Evolutionary conservation across 2,797 vertebrate species (phyloP), one percentile per base, ranked within the genome.

Genomic region (Fundulus diaphanus): DNA sequence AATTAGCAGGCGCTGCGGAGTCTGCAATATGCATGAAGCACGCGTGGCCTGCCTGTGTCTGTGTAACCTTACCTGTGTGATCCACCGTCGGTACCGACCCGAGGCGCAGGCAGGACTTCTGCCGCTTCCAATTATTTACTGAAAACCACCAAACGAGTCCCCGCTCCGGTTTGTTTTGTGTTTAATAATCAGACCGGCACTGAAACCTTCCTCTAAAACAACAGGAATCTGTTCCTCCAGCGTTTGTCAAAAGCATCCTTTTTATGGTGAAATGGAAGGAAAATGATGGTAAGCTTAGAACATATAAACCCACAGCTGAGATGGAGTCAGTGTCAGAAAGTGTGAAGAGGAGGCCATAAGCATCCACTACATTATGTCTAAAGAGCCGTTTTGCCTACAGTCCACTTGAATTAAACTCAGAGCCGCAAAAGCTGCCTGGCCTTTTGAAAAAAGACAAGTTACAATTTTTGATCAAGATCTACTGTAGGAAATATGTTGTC

Each of bases 1-100:
- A 90, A 87, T 87, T 87, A 89, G 84, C 74, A 81, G 79, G 79
- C 79, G 85, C 85, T 81, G 82, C 79, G 46, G 77, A 78, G 86
- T 89, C 76, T 91, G 85, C 75, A 90, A 87, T 81, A 92, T 89
- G 79, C 85, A 87, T 87, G 85, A 89, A 75, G 83, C 66, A 77
- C n/a, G 63, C 69, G 82, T 69, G 27, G 72, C 82, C 59, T 84
- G 63, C 68, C 79, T 85, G 63, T 22, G 71, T 80, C 75, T 35
- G 57, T 72, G 88, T 85, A 90, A 92, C 81, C 66, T 42, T 76
- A 92, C 51, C 87, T 57, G 51, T 9, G 77, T 81, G 87, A 86
- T 85, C 80, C 73, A 76, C 68, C 75, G 82, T 76, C 67, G 85
- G 86, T 81, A 85, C 86, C 77, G 80, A 89, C 74, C 75, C 69